These are phyloP conservation scores for Petrolisthes cinctipes DNA, from an alignment of 2,888 invertebrate species.

Conservation along the genomic window DNA sequence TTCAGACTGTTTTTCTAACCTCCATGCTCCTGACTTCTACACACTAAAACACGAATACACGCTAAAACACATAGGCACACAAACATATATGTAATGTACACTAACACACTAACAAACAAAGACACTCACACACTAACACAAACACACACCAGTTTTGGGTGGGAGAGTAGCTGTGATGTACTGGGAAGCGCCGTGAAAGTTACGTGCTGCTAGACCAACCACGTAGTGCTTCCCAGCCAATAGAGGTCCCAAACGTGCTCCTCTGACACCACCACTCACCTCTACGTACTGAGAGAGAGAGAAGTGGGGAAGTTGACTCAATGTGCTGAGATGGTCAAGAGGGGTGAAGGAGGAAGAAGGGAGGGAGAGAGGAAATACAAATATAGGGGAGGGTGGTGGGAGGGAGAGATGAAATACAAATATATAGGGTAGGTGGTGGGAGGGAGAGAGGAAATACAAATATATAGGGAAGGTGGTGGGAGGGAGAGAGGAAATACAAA, in stretches of 20 bases:
- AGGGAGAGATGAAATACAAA: too few species aligned
- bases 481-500: too few species aligned
- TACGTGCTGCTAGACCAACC: conserved; percentile 15
- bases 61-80: background rate
- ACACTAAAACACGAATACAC: background rate
- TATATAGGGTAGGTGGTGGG: too few species aligned
- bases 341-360: too few species aligned
- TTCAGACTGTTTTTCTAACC: too few species aligned
- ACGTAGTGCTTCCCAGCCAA: conserved; percentile 11
- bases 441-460: too few species aligned
- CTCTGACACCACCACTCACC: conserved; percentile 15
- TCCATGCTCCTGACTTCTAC: too few species aligned
- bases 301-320: background rate
- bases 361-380: too few species aligned
- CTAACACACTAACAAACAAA: background rate
- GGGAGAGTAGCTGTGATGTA: conserved; percentile 3
- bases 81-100: too few species aligned
- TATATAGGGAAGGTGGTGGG: too few species aligned
- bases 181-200: conserved; percentile 23
- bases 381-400: too few species aligned
- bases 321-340: background rate
- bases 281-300: conserved; percentile 25
- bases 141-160: background rate
- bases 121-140: background rate
- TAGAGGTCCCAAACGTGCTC: background rate